phyloP scores from a whole-genome alignment of 2,113 vertebrate genomes.

The Equus przewalskii region DNA sequence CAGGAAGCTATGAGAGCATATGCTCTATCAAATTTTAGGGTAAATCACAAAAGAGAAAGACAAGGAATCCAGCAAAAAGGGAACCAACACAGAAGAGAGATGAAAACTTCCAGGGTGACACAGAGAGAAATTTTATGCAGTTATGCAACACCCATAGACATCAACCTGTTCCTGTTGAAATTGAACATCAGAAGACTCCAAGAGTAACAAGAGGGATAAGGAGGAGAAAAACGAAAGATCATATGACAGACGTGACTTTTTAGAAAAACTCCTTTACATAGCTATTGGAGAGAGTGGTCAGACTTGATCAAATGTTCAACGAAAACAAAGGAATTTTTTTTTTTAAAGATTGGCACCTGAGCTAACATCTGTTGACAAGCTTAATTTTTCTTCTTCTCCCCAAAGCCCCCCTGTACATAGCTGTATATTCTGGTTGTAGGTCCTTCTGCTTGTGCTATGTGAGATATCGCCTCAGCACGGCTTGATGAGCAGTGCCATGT shows the following conservation, averaged over 20 bases:
- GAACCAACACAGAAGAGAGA: not conserved
- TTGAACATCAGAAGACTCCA: not conserved
- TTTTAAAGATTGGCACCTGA: too few species aligned
- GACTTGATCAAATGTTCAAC: slow-evolving; percentile 36
- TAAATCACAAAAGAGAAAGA: not conserved
- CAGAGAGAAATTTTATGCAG: not conserved
- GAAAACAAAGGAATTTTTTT: not conserved
- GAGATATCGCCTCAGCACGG: too few species aligned
- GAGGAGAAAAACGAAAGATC: not conserved
- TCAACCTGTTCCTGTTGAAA: not conserved
- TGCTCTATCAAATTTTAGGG: not conserved
- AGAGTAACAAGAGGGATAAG: not conserved
- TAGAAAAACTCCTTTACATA: slow-evolving; percentile 46
- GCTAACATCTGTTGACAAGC: too few species aligned
- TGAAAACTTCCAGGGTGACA: slow-evolving; percentile 21
- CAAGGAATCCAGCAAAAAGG: not conserved
- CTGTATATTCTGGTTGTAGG: too few species aligned
- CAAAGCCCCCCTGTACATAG: too few species aligned
- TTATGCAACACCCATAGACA: not conserved
- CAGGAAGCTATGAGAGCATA: not conserved
- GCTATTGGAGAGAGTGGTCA: not conserved
- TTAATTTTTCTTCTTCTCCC: too few species aligned
- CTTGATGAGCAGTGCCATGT: too few species aligned
- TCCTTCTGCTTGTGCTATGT: too few species aligned
- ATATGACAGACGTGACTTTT: not conserved